Conservation (phyloP, 2,113 vertebrate genomes). For the Trachemys scripta region DNA sequence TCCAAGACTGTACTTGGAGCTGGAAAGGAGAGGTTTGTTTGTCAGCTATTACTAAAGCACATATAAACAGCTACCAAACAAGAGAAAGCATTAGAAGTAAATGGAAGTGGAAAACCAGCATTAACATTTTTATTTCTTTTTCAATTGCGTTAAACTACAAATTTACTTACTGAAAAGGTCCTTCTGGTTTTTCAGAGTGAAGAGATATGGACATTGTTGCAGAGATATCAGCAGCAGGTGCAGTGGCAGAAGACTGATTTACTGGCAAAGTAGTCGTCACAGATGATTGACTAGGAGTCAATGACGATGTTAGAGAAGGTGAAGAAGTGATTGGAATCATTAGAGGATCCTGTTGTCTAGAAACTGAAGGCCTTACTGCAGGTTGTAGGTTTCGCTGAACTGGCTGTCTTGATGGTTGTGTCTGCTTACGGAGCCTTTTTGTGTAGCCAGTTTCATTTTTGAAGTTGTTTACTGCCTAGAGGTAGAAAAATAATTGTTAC, state of each 20-base stretch:
- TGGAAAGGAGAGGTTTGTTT: not conserved
- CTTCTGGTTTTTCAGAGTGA: slow-evolving; percentile 82
- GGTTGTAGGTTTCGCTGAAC: slow-evolving; percentile 81
- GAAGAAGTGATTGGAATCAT: slow-evolving; percentile 80
- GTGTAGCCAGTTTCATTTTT: slow-evolving; percentile 91
- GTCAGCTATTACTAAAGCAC: not conserved
- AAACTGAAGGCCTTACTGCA: slow-evolving; percentile 75
- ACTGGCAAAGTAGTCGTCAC: slow-evolving; percentile 62
- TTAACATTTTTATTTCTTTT: not conserved
- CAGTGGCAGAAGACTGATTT: slow-evolving; percentile 64
- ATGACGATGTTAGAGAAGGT: slow-evolving; percentile 66
- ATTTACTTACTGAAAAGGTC: slow-evolving; percentile 80
- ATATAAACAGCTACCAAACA: fast-evolving
- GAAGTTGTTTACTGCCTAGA: slow-evolving; percentile 95
- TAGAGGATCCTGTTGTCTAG: slow-evolving; percentile 90
- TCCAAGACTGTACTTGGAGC: not conserved
- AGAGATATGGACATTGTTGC: slow-evolving; percentile 80
- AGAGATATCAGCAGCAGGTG: slow-evolving; percentile 76
- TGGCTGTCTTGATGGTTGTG: slow-evolving; percentile 73
- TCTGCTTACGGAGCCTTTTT: slow-evolving; percentile 82
- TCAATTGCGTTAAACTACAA: slow-evolving; percentile 12
- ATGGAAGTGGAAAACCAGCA: not conserved
- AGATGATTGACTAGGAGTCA: slow-evolving; percentile 64
- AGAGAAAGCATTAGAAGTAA: not conserved
- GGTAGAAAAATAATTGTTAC: slow-evolving; percentile 1